These are phyloP conservation scores for Calameuta filiformis DNA, from an alignment of 2,888 invertebrate species.

Conservation along the genomic window DNA sequence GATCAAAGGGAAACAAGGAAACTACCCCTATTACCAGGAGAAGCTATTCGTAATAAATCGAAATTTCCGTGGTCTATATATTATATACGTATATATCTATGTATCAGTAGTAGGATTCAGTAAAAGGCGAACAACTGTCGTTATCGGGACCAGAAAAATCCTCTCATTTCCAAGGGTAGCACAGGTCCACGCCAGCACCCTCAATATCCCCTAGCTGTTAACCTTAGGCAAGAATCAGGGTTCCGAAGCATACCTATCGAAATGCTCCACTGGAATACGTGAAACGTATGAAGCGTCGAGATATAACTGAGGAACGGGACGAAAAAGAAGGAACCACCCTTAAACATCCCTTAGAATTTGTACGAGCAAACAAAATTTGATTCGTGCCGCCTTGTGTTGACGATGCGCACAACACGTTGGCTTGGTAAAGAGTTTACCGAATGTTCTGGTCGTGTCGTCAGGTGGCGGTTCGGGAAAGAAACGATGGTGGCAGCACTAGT, in stretches of 20 bases:
- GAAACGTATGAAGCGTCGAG: no score
- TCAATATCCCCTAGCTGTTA: neutral
- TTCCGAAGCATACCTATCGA: no score
- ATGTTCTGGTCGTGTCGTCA: neutral
- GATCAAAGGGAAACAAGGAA: neutral
- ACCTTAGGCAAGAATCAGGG: neutral
- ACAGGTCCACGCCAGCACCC: neutral
- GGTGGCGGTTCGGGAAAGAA: neutral
- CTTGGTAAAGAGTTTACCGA: neutral
- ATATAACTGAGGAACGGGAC: no score
- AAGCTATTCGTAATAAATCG: neutral
- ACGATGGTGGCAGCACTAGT: constrained; percentile 2
- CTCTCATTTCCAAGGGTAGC: neutral
- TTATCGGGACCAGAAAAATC: neutral
- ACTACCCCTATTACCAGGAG: neutral
- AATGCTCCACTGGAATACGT: no score
- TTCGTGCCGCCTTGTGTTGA: neutral
- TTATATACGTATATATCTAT: neutral
- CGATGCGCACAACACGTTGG: neutral
- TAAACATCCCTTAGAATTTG: neutral
- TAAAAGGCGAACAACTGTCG: neutral
- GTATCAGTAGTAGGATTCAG: neutral
- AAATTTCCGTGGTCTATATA: neutral
- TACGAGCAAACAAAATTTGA: neutral
- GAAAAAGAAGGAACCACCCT: neutral